phyloP scores from a whole-genome alignment of 2,113 vertebrate genomes.

The Halichoerus grypus region DNA sequence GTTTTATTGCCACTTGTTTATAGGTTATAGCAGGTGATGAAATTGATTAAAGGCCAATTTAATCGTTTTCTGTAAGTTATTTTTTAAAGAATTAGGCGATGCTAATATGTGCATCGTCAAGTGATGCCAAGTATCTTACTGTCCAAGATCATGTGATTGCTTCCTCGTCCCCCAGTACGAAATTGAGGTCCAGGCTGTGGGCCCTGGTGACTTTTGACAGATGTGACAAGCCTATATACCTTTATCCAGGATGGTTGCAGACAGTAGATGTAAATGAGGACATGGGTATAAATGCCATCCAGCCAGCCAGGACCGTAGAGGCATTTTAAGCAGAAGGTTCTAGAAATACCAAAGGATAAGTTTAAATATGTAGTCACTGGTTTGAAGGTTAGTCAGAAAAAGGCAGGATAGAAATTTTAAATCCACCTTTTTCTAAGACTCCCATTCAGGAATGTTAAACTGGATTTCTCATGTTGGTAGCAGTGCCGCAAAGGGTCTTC shows the following conservation, averaged over 20 bases:
- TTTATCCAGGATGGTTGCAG: background rate
- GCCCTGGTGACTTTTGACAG: background rate
- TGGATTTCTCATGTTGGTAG: background rate
- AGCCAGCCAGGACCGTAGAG: background rate
- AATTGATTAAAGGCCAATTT: background rate
- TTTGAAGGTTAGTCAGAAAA: slow-evolving; percentile 29
- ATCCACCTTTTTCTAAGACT: background rate
- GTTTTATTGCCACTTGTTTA: background rate
- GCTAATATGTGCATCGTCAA: background rate
- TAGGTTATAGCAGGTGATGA: background rate
- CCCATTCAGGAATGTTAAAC: background rate
- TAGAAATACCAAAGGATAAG: background rate
- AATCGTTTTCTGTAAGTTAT: background rate
- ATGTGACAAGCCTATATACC: background rate
- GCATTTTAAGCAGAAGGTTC: background rate
- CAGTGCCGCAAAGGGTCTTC: background rate
- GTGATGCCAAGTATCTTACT: background rate
- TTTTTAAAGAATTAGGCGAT: background rate
- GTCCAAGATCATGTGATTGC: background rate
- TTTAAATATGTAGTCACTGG: background rate
- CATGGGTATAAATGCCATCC: background rate
- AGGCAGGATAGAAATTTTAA: background rate
- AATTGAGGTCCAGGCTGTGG: background rate
- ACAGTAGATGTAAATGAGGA: background rate
- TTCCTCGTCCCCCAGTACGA: background rate